Evolutionary conservation across 2,113 vertebrate species (phyloP).

Genomic region (Corythaixoides concolor): DNA sequence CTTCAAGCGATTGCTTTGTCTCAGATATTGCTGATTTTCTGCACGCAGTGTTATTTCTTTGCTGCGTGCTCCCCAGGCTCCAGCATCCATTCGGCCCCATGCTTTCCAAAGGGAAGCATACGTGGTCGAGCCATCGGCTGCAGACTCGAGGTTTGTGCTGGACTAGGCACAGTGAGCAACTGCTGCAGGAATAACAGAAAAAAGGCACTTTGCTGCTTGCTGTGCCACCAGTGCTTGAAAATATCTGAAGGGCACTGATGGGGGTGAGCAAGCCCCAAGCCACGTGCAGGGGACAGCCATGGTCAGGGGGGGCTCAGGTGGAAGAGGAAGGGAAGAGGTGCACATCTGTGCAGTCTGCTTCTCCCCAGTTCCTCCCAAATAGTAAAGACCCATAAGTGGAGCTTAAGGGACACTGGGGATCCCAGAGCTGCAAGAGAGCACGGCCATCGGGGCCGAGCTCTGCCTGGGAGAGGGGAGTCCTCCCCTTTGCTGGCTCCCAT

Average conservation of each 20-base stretch:
- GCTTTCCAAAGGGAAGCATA: not conserved
- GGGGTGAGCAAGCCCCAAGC: not conserved
- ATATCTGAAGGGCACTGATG: not conserved
- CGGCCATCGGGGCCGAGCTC: not conserved
- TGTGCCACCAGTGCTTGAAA: not conserved
- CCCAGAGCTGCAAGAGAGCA: not conserved
- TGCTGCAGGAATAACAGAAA: not conserved
- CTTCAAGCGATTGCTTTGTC: not conserved
- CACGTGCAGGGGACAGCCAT: not conserved
- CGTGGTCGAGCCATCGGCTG: accelerated
- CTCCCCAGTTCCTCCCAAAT: not conserved
- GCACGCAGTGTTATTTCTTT: not conserved
- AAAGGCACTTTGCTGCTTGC: not conserved
- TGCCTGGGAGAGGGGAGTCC: not conserved
- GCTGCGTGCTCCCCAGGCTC: not conserved
- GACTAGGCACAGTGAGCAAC: not conserved
- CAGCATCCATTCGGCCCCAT: accelerated
- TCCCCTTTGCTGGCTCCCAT: not conserved
- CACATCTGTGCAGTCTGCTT: not conserved
- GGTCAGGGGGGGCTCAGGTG: too few species aligned
- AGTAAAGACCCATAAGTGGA: not conserved
- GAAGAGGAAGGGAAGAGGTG: not conserved
- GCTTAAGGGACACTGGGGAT: not conserved
- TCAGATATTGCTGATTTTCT: not conserved
- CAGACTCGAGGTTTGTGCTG: accelerated